These are phyloP conservation scores for Pollenia griseotomentosa DNA, from an alignment of 2,888 invertebrate genomes.

Conservation along the genomic window DNA sequence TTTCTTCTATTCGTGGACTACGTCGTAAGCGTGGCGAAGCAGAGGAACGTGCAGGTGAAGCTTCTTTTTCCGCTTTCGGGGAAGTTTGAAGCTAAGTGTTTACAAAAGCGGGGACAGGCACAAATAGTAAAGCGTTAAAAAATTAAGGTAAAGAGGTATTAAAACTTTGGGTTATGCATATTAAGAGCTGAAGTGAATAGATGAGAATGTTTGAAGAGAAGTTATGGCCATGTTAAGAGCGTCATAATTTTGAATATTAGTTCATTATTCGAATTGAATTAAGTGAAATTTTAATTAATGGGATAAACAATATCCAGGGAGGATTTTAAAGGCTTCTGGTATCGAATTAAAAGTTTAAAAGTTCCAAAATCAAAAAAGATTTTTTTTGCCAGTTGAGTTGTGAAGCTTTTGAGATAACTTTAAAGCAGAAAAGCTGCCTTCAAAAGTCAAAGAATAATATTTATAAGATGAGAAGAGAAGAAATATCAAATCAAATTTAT, in stretches of 20 bases:
- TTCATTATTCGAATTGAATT: neutral
- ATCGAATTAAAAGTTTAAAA: neutral
- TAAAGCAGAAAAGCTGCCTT: too few relatives aligned
- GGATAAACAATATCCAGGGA: neutral
- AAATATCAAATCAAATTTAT: too few relatives aligned
- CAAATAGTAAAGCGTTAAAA: neutral
- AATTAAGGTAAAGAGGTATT: conserved; percentile 14
- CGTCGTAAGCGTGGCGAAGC: conserved; percentile 79
- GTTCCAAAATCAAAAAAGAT: too few relatives aligned
- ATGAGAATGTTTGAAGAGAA: conserved; percentile 4
- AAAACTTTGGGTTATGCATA: neutral
- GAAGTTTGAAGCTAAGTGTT: conserved; percentile 80
- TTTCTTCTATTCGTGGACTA: conserved; percentile 82
- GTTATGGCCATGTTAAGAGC: neutral
- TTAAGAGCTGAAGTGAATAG: neutral
- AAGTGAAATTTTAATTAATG: neutral
- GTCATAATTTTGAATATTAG: neutral
- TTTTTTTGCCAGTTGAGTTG: too few relatives aligned
- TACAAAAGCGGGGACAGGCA: conserved; percentile 42
- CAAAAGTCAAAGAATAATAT: too few relatives aligned
- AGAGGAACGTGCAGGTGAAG: conserved; percentile 70
- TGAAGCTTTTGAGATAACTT: too few relatives aligned
- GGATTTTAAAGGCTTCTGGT: neutral
- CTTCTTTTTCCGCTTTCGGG: conserved; percentile 76
- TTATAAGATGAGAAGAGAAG: too few relatives aligned